These are phyloP conservation scores for Rhopalosiphum nymphaeae DNA, from an alignment of 2,888 invertebrate genomes.

Conservation along the genomic window DNA sequence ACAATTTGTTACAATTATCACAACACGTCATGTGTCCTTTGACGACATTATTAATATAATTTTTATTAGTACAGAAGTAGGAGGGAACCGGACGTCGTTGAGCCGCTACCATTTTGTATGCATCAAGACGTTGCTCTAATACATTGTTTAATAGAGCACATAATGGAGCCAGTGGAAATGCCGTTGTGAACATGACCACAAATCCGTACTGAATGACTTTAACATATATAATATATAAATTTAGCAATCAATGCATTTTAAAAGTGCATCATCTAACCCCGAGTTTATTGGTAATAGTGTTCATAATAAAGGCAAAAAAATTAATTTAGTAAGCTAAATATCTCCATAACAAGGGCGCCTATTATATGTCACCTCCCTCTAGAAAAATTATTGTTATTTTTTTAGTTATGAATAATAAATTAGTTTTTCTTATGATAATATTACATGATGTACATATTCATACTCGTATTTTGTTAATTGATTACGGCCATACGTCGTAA, in stretches of 20 bases:
- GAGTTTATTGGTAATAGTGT: not conserved
- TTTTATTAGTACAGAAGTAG: slow-evolving; percentile 23
- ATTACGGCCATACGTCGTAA: no score
- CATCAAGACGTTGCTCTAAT: slow-evolving; percentile 93
- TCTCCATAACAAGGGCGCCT: not conserved
- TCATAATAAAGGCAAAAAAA: not conserved
- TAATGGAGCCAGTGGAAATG: slow-evolving; percentile 95
- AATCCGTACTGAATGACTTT: slow-evolving; percentile 97
- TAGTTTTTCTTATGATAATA: no score
- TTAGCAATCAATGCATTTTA: not conserved
- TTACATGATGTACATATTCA: no score
- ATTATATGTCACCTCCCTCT: no score
- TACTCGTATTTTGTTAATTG: no score
- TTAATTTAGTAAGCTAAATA: no score
- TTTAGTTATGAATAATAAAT: no score
- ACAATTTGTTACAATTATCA: slow-evolving; percentile 88
- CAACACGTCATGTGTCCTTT: not conserved
- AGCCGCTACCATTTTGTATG: slow-evolving; percentile 97
- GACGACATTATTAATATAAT: not conserved
- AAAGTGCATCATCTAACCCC: not conserved
- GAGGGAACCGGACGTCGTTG: slow-evolving; percentile 85
- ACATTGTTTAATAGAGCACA: slow-evolving; percentile 96
- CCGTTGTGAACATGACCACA: slow-evolving; percentile 96
- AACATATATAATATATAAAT: not conserved
- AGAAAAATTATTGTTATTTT: no score